phyloP scores from a whole-genome alignment of 2,797 vertebrate species.

The Rachycentron canadum region DNA sequence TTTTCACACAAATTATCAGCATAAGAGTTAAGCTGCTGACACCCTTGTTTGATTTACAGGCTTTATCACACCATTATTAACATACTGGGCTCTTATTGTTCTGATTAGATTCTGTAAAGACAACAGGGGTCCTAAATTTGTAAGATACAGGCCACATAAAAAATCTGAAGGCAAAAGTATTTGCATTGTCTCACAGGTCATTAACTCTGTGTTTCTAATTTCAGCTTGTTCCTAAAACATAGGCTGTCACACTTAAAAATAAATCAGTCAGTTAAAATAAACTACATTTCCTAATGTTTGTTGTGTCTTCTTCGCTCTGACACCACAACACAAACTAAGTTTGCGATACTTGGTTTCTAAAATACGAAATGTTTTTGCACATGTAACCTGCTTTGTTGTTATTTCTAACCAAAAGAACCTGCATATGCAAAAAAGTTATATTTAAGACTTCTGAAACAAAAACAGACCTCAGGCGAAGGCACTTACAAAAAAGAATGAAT shows the following conservation, averaged over 20 bases:
- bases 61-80: background rate
- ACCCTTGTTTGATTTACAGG: background rate
- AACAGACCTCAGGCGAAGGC: constrained; percentile 10
- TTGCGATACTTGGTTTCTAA: background rate
- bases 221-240: constrained; percentile 6
- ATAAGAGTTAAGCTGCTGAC: no score
- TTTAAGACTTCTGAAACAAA: constrained; percentile 20
- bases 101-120: background rate
- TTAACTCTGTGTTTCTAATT: background rate
- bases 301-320: constrained; percentile 1
- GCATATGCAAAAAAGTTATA: constrained; percentile 16
- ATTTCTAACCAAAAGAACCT: background rate
- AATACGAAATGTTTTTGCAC: background rate
- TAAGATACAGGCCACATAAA: background rate
- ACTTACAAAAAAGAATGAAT: constrained; percentile 27
- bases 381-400: background rate
- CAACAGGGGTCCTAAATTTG: background rate
- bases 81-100: background rate
- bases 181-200: background rate
- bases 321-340: background rate
- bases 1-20: no score
- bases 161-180: background rate
- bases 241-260: background rate
- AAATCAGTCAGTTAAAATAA: constrained; percentile 10
- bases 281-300: background rate